Base-by-base conservation (phyloP, 2,113 vertebrate genomes). In the Thamnophis sirtalis region DNA sequence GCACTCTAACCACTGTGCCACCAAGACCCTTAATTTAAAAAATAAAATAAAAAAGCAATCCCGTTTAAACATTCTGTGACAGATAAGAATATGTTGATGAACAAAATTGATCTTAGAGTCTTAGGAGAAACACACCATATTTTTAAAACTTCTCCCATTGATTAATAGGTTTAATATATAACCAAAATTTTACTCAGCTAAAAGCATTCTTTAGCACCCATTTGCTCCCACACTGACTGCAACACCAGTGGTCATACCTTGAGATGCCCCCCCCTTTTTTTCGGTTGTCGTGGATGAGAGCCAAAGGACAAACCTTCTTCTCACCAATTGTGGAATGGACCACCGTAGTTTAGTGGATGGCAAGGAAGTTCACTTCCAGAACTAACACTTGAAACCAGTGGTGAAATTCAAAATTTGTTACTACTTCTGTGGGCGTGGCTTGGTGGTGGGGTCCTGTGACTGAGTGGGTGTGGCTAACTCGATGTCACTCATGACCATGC, bases 251-350 rank as follows among this genome's bases (percentile, higher is more conserved):
- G 63, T n/a, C 28, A 68, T 33, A 5, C 63, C n/a, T 33, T 73
- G 63, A 13, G 63, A 33, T 33, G 63, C 28, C 55, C 19, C 58
- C 0, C 13, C 63, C 1, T 1, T 0, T 73, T 1, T 0, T 73
- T 73, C 33, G 63, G n/a, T 33, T 73, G n/a, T 73, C 17, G n/a
- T 17, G 63, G 63, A 1, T 17, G n/a, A 73, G 33, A 73, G n/a
- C 28, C n/a, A 73, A 73, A 73, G n/a, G n/a, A 33, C 63, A 73
- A 28, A 33, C n/a, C 63, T 33, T 33, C 60, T 63, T 63, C 63
- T 33, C 5, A 17, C n/a, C n/a, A 15, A 17, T n/a, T 33, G 13
- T n/a, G 17, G 63, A n/a, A n/a, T 33, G 28, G 28, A n/a, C 9
- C 11, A 28, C 60, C 1, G 10, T 68, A 28, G 28, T n/a, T 28